These are phyloP conservation scores for Brachyopa scutellaris DNA, from an alignment of 2,888 invertebrate species.

Conservation along the genomic window DNA sequence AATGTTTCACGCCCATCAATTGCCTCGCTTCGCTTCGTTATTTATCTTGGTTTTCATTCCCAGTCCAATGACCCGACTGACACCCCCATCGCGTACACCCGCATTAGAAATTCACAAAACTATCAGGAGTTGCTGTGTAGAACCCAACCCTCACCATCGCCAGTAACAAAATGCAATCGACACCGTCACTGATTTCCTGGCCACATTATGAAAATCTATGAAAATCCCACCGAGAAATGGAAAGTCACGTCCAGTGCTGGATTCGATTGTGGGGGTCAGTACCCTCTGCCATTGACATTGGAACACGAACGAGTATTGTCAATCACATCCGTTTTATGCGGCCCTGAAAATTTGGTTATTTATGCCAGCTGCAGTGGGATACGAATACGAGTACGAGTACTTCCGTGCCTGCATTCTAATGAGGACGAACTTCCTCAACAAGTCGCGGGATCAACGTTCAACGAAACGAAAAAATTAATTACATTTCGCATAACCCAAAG, in stretches of 20 bases:
- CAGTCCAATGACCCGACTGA: slow-evolving; percentile 44
- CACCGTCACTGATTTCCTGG: slow-evolving; percentile 61
- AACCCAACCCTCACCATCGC: slow-evolving; percentile 38
- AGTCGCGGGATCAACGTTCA: not conserved
- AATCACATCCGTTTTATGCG: slow-evolving; percentile 63
- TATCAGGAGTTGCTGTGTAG: too few relatives aligned
- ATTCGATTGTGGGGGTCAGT: slow-evolving; percentile 8
- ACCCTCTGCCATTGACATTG: slow-evolving; percentile 59
- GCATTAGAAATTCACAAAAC: slow-evolving; percentile 49
- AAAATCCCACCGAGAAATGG: slow-evolving; percentile 58
- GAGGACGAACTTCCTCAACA: slow-evolving; percentile 38
- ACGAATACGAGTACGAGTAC: not conserved
- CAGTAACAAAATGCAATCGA: slow-evolving; percentile 55
- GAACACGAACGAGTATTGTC: too few relatives aligned
- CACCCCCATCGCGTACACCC: slow-evolving; percentile 15
- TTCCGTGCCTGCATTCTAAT: slow-evolving; percentile 40
- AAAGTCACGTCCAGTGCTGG: slow-evolving; percentile 67
- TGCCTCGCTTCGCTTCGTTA: slow-evolving; percentile 10
- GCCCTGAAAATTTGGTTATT: slow-evolving; percentile 41
- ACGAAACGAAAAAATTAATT: slow-evolving; percentile 55
- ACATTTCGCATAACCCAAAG: slow-evolving; percentile 60
- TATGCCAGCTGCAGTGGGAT: slow-evolving; percentile 28
- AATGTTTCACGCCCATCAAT: slow-evolving; percentile 22
- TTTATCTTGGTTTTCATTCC: not conserved
- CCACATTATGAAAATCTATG: slow-evolving; percentile 63